phyloP scores from a whole-genome alignment of 1,140 invertebrate species.

The Portunus trituberculatus region DNA sequence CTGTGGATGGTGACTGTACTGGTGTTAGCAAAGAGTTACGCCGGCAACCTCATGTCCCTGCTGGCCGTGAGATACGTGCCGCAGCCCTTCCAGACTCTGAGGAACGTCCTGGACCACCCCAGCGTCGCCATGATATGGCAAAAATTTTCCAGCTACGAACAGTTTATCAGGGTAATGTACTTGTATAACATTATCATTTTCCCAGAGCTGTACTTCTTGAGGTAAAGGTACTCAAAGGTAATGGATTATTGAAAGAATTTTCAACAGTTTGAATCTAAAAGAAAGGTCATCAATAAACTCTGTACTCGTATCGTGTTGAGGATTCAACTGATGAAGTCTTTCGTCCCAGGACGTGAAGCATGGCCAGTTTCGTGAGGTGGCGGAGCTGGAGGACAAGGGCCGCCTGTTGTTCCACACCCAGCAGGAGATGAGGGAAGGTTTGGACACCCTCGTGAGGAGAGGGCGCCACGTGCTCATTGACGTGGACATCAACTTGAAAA shows the following conservation, averaged over 20 bases:
- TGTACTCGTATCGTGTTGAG: no score
- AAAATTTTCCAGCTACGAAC: background rate
- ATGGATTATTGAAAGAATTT: no score
- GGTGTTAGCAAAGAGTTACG: background rate
- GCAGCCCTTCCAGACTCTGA: constrained; percentile 21
- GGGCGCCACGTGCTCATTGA: constrained; percentile 26
- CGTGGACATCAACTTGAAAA: background rate
- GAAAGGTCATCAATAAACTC: no score
- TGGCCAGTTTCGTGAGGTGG: background rate
- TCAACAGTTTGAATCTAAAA: no score
- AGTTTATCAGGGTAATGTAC: background rate
- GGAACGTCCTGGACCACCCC: background rate
- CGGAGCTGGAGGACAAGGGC: constrained; percentile 7
- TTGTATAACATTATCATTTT: no score
- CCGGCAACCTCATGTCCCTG: constrained; percentile 29
- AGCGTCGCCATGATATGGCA: background rate
- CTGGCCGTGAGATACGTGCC: background rate
- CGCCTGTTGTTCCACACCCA: background rate
- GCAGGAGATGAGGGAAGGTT: background rate
- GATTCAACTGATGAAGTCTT: no score
- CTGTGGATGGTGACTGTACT: background rate
- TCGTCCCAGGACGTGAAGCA: background rate
- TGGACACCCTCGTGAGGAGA: constrained; percentile 13
- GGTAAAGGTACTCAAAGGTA: no score
- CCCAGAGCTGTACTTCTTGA: no score